Conservation (phyloP, 2,113 vertebrate genomes). For the Nibea coibor region DNA sequence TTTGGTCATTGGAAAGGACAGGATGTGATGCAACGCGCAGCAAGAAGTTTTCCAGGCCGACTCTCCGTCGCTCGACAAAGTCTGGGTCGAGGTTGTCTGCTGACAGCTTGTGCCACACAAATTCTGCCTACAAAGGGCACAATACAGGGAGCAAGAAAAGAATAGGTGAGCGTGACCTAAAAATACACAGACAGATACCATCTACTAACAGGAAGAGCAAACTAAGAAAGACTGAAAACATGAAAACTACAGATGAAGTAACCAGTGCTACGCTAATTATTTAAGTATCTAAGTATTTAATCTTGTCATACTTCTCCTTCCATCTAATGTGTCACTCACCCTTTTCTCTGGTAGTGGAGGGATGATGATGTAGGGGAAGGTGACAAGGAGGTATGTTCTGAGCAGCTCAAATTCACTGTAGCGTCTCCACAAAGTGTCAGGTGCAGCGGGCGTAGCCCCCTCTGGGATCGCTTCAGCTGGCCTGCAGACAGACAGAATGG, state of each 20-base stretch:
- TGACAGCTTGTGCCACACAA: slow-evolving; percentile 96
- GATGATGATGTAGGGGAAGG: slow-evolving; percentile 89
- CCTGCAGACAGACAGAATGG: slow-evolving; percentile 72
- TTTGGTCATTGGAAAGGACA: slow-evolving; percentile 90
- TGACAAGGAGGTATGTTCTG: slow-evolving; percentile 90
- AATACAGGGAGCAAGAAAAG: neutral
- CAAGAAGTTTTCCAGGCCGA: slow-evolving; percentile 94
- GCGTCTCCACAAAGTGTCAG: slow-evolving; percentile 92
- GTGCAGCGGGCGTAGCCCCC: slow-evolving; percentile 82
- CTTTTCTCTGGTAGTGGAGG: slow-evolving; percentile 95
- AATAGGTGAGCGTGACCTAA: neutral
- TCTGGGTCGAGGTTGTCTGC: slow-evolving; percentile 97
- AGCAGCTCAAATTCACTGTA: slow-evolving; percentile 97
- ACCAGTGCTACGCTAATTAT: neutral
- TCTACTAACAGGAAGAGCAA: neutral
- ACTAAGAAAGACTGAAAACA: neutral
- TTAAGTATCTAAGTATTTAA: neutral
- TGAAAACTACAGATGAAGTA: neutral
- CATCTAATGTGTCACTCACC: slow-evolving; percentile 79
- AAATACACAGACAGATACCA: neutral
- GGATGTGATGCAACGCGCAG: slow-evolving; percentile 93
- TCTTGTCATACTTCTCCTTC: neutral
- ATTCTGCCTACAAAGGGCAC: slow-evolving; percentile 89
- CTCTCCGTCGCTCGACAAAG: slow-evolving; percentile 93
- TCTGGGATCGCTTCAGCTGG: slow-evolving; percentile 86